phyloP scores from a whole-genome alignment of 2,113 vertebrate species.

The Salvelinus fontinalis region DNA sequence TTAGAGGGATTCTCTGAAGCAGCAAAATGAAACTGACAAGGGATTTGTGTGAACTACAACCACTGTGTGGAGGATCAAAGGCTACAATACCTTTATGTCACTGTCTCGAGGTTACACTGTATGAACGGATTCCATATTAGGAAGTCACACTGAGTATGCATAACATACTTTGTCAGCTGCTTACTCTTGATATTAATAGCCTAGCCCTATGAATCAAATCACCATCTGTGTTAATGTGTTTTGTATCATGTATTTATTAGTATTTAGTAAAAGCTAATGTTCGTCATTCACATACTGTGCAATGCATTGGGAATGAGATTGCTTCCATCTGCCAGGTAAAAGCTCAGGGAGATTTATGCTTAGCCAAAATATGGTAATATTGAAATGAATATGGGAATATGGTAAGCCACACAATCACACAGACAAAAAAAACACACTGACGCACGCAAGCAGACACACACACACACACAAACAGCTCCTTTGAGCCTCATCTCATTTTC shows the following conservation, averaged over 20 bases:
- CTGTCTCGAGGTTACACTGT: neutral
- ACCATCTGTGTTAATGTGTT: too few species aligned
- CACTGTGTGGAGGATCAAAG: neutral
- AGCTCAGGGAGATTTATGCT: conserved; percentile 18
- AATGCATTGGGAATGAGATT: neutral
- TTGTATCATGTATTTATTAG: too few species aligned
- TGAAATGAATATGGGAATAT: neutral
- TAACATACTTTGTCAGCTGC: too few species aligned
- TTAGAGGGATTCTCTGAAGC: conserved; percentile 22
- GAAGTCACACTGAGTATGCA: neutral
- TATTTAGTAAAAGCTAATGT: neutral
- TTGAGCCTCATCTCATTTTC: conserved; percentile 11
- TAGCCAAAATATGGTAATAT: neutral
- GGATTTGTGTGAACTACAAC: conserved; percentile 24
- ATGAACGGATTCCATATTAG: neutral
- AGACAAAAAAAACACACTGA: neutral
- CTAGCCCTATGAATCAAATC: too few species aligned
- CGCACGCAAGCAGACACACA: neutral
- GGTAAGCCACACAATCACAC: neutral
- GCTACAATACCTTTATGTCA: conserved; percentile 19
- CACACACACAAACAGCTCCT: neutral
- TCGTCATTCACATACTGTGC: neutral
- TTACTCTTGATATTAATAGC: too few species aligned
- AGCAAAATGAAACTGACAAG: conserved; percentile 34
- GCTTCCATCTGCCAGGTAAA: conserved; percentile 11